phyloP scores from a whole-genome alignment of 2,888 invertebrate species.

The Agapetus fuscipes region DNA sequence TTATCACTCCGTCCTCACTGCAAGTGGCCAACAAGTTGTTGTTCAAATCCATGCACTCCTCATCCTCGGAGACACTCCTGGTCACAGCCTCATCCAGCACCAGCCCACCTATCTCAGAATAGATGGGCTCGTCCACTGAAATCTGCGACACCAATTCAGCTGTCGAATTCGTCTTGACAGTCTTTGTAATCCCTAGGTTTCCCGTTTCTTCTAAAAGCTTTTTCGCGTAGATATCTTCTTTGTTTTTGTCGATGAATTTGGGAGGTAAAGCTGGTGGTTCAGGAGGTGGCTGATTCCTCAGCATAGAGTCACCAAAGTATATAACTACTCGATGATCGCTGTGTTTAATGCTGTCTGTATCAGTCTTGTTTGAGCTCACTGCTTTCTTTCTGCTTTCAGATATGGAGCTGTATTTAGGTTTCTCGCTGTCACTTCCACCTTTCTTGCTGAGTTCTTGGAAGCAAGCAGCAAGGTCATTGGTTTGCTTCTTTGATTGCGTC shows the following conservation, averaged over 20 bases:
- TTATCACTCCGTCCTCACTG: constrained; percentile 46
- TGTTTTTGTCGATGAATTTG: constrained; percentile 12
- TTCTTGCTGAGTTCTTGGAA: constrained; percentile 34
- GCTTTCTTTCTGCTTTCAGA: constrained; percentile 24
- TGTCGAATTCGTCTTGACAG: constrained; percentile 34
- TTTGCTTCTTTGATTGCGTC: constrained; percentile 34
- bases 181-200: constrained; percentile 31
- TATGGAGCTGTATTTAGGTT: constrained; percentile 21
- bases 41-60: constrained; percentile 13
- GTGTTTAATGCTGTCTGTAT: constrained; percentile 30
- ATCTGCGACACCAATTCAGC: constrained; percentile 35
- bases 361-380: constrained; percentile 5
- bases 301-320: constrained; percentile 60
- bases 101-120: constrained; percentile 31
- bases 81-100: constrained; percentile 37
- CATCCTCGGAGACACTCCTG: constrained; percentile 9
- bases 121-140: constrained; percentile 32
- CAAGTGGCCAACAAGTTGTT: constrained; percentile 31
- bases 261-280: constrained; percentile 11
- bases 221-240: constrained; percentile 40
- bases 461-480: constrained; percentile 33
- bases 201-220: constrained; percentile 33
- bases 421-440: constrained; percentile 19
- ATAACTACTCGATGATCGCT: constrained; percentile 60
- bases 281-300: constrained; percentile 33